Evolutionary conservation across 2,797 vertebrate species (phyloP).

Genomic region (Enteromius anoplus): DNA sequence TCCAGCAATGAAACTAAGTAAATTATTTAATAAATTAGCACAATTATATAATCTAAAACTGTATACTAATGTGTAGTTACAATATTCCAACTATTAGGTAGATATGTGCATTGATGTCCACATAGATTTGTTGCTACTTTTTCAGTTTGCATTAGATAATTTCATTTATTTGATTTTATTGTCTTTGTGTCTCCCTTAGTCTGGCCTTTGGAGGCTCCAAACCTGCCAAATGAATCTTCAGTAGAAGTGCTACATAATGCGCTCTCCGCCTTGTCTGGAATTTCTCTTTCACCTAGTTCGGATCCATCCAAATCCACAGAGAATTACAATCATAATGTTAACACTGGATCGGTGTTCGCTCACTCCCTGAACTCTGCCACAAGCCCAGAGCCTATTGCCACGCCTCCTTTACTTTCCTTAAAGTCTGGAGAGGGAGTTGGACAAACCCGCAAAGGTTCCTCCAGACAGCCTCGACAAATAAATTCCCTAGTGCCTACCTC

Average conservation of each 20-base stretch:
- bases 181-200: constrained; percentile 59
- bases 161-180: constrained; percentile 17
- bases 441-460: constrained; percentile 48
- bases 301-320: constrained; percentile 59
- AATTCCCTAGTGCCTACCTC: constrained; percentile 56
- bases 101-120: neutral
- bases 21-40: neutral
- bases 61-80: neutral
- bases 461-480: constrained; percentile 58
- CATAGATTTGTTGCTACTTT: neutral
- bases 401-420: constrained; percentile 56
- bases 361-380: constrained; percentile 37
- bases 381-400: constrained; percentile 55
- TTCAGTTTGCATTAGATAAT: neutral
- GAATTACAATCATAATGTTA: constrained; percentile 52
- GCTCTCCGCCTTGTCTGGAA: constrained; percentile 65
- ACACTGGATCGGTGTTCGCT: constrained; percentile 20
- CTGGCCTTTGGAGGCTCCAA: constrained; percentile 61
- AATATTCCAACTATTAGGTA: neutral
- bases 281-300: constrained; percentile 55
- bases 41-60: neutral
- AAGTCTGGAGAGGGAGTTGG: constrained; percentile 48
- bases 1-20: neutral
- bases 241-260: constrained; percentile 62
- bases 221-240: constrained; percentile 58